These are phyloP conservation scores for Triplophysa siluroides DNA, from an alignment of 2,113 vertebrate genomes.

Conservation along the genomic window DNA sequence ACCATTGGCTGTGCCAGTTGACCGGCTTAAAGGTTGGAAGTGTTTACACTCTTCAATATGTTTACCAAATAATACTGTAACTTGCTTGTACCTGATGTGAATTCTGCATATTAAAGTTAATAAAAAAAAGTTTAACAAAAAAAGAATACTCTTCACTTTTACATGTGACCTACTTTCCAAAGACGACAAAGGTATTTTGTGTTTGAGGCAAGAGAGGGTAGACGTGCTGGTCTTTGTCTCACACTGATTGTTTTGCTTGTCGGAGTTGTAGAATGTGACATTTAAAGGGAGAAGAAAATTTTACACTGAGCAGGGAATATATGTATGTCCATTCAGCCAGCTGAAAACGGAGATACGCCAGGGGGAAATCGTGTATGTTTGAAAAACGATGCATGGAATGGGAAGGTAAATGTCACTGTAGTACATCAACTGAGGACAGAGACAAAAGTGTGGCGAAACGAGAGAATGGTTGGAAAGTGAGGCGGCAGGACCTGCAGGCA, in stretches of 20 bases:
- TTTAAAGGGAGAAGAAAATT: conserved; percentile 31
- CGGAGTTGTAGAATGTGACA: conserved; percentile 24
- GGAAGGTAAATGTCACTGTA: conserved; percentile 38
- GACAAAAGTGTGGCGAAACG: neutral
- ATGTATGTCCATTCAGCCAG: neutral
- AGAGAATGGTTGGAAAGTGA: neutral
- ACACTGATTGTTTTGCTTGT: conserved; percentile 20
- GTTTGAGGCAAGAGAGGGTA: too few species aligned
- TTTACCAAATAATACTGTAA: too few species aligned
- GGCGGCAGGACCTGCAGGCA: neutral
- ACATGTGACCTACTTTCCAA: neutral
- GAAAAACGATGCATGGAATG: conserved; percentile 39
- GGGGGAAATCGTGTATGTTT: neutral
- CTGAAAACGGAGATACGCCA: conserved; percentile 24
- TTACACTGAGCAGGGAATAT: neutral
- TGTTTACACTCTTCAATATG: too few species aligned
- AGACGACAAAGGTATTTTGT: neutral
- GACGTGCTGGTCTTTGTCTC: conserved; percentile 13
- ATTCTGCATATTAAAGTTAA: too few species aligned
- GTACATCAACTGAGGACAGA: conserved; percentile 21
- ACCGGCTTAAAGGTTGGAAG: too few species aligned
- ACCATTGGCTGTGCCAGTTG: too few species aligned
- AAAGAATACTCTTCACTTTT: too few species aligned
- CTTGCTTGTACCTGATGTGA: too few species aligned
- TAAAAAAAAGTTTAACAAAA: too few species aligned